Evolutionary conservation across 2,888 invertebrate species (phyloP), one percentile per base, ranked within the genome.

Genomic region (Dromius quadrimaculatus): DNA sequence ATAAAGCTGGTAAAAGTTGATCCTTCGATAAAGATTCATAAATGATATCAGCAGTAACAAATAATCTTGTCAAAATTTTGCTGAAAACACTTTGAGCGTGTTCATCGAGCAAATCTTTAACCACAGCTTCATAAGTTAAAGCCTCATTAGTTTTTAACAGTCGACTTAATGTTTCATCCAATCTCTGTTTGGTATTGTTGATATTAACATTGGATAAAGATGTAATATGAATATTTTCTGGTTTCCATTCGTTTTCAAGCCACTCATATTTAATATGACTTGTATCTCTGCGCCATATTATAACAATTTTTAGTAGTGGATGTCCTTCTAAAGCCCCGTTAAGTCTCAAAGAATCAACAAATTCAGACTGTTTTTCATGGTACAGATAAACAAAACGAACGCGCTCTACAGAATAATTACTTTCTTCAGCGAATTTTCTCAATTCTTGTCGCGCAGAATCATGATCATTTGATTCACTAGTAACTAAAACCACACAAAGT

Each of bases 251-350:
- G 64, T 87, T 87, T 74, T 90, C 87, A 63, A 95, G 83, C 95
- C 97, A 97, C 81, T 96, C 95, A 81, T 95, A 97, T 77, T 94
- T 94, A 8, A 97, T 84, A 75, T 92, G 91, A n/a, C 90, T 89
- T 6, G 90, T 87, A 78, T 96, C 95, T 38, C 92, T 88, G 1
- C 97, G 88, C 96, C 97, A 97, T 73, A 97, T 88, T 47, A 97
- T 90, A 1, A 95, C 95, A 71, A 97, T 89, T 75, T 93, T 89
- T 72, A 93, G 85, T 43, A 91, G 83, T 57, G 92, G 88, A 74
- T 90, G 91, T 74, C 86, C 81, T n/a, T 83, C 84, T 11, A 62
- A 65, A 28, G 47, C 9, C 2, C 68, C 71, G 2, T 66, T 57
- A 23, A 87, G 85, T 13, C 89, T 89, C 38, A 94, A 84, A 20